phyloP scores from a whole-genome alignment of 2,888 invertebrate genomes.

The Xanthorhoe designata region DNA sequence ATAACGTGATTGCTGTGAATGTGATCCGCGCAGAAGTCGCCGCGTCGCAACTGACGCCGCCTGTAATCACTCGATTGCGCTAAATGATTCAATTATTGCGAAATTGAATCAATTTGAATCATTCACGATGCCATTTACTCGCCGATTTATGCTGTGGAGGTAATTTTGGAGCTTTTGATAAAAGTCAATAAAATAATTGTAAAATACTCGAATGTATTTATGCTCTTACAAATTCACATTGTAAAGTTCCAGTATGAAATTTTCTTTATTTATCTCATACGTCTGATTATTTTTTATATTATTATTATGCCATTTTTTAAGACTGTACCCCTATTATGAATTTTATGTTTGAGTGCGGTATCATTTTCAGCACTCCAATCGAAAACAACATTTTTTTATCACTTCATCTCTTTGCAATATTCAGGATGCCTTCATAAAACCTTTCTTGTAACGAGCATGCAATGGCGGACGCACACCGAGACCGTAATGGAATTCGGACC shows the following conservation, averaged over 20 bases:
- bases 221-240: no score
- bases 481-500: slow-evolving; percentile 13
- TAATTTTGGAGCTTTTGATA: no score
- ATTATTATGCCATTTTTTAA: slow-evolving; percentile 8
- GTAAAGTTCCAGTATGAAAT: no score
- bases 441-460: slow-evolving; percentile 45
- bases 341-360: slow-evolving; percentile 17
- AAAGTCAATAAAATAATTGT: no score
- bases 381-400: slow-evolving; percentile 55
- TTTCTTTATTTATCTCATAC: neutral
- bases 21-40: neutral
- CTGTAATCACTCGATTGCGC: slow-evolving; percentile 21
- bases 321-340: slow-evolving; percentile 3
- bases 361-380: slow-evolving; percentile 41
- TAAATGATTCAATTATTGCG: slow-evolving; percentile 13
- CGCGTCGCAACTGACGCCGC: neutral
- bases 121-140: slow-evolving; percentile 20
- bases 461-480: slow-evolving; percentile 35
- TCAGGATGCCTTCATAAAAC: slow-evolving; percentile 48
- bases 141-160: slow-evolving; percentile 12
- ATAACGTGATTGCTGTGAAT: neutral
- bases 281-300: neutral
- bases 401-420: slow-evolving; percentile 55
- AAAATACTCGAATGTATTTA: no score
- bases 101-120: slow-evolving; percentile 23